Percentiles rank a stretch among this genome's conserved stretches.
phyloP scores from a whole-genome alignment of 2,888 invertebrate species.

The Odontocolon sp. region DNA sequence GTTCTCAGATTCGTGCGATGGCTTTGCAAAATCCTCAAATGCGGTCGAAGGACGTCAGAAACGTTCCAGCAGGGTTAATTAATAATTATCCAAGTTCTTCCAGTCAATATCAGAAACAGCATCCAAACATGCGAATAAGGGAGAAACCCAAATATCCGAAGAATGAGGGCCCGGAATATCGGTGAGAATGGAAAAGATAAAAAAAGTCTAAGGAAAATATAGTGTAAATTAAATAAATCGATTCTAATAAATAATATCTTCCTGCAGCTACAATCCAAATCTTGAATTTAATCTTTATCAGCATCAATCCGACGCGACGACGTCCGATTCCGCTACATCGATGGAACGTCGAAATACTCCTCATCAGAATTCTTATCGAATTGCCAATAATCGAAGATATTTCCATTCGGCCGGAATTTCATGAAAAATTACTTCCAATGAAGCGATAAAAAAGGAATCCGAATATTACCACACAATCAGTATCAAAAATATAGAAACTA shows the following conservation, averaged over 20 bases:
- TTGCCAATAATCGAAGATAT: background rate
- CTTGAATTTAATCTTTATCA: background rate
- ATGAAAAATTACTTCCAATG: too few species aligned
- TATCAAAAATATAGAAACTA: too few species aligned
- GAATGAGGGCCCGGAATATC: background rate
- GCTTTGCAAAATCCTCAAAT: too few species aligned
- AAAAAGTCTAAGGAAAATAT: background rate
- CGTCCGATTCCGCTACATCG: background rate
- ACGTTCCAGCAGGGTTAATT: too few species aligned
- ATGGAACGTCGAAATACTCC: background rate
- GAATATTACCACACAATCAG: too few species aligned
- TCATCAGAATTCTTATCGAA: background rate
- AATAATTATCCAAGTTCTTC: too few species aligned
- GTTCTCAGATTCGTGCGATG: too few species aligned
- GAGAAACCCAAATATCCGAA: background rate
- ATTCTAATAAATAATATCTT: background rate
- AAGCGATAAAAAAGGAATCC: too few species aligned
- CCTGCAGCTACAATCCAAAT: background rate
- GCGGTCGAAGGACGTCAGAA: too few species aligned
- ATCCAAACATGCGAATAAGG: background rate
- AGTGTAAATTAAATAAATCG: background rate
- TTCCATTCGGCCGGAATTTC: background rate
- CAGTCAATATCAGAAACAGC: too few species aligned
- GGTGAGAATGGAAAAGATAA: background rate
- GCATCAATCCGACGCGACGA: background rate